These are phyloP conservation scores for Salvelinus namaycush DNA, from an alignment of 2,113 vertebrate species.

Conservation along the genomic window DNA sequence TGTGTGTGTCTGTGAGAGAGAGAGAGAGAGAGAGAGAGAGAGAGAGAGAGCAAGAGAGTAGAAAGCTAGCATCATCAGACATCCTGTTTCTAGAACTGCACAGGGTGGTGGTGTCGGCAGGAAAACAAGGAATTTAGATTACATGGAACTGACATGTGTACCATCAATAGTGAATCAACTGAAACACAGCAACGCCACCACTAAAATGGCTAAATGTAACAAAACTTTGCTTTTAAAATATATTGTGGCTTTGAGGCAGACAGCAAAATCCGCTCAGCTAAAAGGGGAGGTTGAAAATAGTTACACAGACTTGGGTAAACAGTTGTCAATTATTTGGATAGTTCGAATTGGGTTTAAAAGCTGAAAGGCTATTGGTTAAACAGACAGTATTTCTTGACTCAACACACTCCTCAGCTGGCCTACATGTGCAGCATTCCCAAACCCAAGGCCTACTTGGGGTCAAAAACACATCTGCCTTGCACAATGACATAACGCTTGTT, in stretches of 20 bases:
- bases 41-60: no score
- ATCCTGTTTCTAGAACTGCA: slow-evolving; percentile 32
- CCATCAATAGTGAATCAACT: slow-evolving; percentile 31
- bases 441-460: slow-evolving; percentile 41
- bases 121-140: slow-evolving; percentile 64
- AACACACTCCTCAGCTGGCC: slow-evolving; percentile 52
- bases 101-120: slow-evolving; percentile 43
- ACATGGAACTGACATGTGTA: slow-evolving; percentile 37
- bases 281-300: slow-evolving; percentile 46
- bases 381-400: slow-evolving; percentile 31
- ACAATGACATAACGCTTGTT: neutral
- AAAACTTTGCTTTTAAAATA: slow-evolving; percentile 36
- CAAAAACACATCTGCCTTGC: slow-evolving; percentile 40
- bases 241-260: slow-evolving; percentile 25
- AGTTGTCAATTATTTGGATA: slow-evolving; percentile 47
- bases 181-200: slow-evolving; percentile 42
- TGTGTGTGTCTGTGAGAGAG: neutral
- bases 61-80: slow-evolving; percentile 18
- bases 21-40: no score
- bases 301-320: slow-evolving; percentile 17
- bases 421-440: slow-evolving; percentile 66
- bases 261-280: slow-evolving; percentile 36
- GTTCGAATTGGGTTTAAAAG: slow-evolving; percentile 54
- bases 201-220: slow-evolving; percentile 55
- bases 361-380: slow-evolving; percentile 42